phyloP scores from a whole-genome alignment of 1,140 invertebrate species.

The Drosophila ficusphila region DNA sequence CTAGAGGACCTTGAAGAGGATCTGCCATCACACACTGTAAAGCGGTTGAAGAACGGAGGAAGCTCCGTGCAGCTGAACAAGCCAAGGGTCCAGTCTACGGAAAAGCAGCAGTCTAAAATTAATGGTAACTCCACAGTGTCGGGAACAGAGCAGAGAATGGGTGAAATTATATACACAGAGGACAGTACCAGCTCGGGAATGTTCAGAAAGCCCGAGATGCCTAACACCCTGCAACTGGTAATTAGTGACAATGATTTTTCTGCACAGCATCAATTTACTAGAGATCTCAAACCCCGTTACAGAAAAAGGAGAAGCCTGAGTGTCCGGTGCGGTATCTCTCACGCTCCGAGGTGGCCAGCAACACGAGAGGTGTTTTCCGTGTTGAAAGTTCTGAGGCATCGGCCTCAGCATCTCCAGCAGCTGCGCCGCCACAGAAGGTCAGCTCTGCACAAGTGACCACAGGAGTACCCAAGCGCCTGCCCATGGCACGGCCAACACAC shows the following conservation, averaged over 20 bases:
- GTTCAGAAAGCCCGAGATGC: conserved; percentile 77
- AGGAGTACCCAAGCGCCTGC: conserved; percentile 34
- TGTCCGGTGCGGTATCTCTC: conserved; percentile 72
- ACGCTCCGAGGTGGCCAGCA: conserved; percentile 60
- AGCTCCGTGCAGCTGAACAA: conserved; percentile 79
- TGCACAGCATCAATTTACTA: background rate
- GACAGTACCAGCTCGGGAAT: conserved; percentile 76
- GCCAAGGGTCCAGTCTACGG: conserved; percentile 43
- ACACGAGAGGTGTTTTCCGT: conserved; percentile 71
- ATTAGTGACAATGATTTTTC: conserved; percentile 8
- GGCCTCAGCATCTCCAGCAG: conserved; percentile 20
- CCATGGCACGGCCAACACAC: conserved; percentile 29
- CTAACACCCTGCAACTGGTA: conserved; percentile 59
- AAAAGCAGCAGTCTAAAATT: conserved; percentile 49
- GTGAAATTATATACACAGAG: conserved; percentile 81
- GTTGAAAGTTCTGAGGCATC: conserved; percentile 34
- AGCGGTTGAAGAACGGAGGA: conserved; percentile 81
- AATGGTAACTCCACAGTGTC: conserved; percentile 56
- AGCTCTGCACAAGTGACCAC: conserved; percentile 5
- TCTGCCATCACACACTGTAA: conserved; percentile 75
- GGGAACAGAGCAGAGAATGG: conserved; percentile 57
- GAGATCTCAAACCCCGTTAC: conserved; percentile 3
- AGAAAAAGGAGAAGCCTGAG: conserved; percentile 68
- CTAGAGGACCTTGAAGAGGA: conserved; percentile 80
- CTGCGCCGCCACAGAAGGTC: conserved; percentile 16